Base-by-base conservation (phyloP, 2,113 vertebrate species). In the Cyanoramphus novaezelandiae region DNA sequence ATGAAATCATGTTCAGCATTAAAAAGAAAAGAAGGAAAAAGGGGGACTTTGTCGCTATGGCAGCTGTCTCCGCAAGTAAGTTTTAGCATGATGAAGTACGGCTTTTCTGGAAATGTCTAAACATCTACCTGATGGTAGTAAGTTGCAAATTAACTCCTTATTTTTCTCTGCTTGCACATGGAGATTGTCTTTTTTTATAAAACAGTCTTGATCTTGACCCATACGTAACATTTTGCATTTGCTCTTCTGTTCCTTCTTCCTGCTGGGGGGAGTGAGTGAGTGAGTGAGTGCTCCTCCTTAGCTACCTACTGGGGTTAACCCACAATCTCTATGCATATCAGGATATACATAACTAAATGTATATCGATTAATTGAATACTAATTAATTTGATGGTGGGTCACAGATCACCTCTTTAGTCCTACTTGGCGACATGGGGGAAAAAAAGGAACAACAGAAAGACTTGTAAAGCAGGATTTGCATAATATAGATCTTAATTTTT, bases 31-130 rank as follows among this genome's bases (percentile, higher is more conserved):
- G 24, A 59, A 80, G 27, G 23, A 43, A 47, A 29, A 52, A 63
- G 11, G 8, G 7, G 2, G 6, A 5, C 1, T 53, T 59, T 55
- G 15, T n/a, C 4, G 6, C 23, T 23, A 9, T 13, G 29, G 2
- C 5, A 18, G 53, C 46, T 67, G 6, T n/a, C 47, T 72, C 17
- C 11, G 8, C 18, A 20, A 5, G 59, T 18, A 83, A 44, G 10
- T 35, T 9, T 41, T 20, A n/a, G 37, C 5, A 8, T 4, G 41
- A 28, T 5, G 17, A 60, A 93, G 8, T 28, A 7, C 24, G 52
- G 23, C 7, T 79, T 74, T 82, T 65, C 65, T 90, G 55, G 31
- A 79, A 90, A 75, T 24, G n/a, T 10, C 24, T 85, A 9, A 46
- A 62, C 5, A 57, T 11, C 41, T 52, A 25, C 44, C 13, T 49